These are phyloP conservation scores for Aporophyla lueneburgensis DNA, from an alignment of 2,888 invertebrate species.

Conservation along the genomic window DNA sequence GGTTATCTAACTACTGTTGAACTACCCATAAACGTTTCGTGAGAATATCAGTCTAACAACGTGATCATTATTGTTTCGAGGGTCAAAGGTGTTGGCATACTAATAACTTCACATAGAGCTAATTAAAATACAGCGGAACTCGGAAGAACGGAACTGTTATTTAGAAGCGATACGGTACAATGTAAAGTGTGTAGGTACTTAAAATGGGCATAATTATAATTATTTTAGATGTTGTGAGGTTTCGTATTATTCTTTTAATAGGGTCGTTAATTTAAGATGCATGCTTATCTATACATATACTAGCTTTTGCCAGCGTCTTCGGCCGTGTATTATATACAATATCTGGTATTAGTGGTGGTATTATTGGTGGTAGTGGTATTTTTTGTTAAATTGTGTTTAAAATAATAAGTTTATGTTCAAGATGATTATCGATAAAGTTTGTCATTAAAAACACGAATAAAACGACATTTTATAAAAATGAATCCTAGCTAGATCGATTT, in stretches of 20 bases:
- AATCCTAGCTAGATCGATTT: no score
- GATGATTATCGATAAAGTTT: no score
- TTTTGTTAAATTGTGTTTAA: no score
- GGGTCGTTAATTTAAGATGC: not conserved
- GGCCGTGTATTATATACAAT: no score
- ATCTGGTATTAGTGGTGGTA: no score
- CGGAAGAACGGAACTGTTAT: conserved; percentile 44
- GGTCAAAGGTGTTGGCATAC: conserved; percentile 74
- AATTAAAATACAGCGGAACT: conserved; percentile 54
- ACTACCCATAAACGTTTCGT: conserved; percentile 75
- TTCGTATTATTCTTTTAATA: not conserved
- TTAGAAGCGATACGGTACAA: not conserved
- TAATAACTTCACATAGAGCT: conserved; percentile 53
- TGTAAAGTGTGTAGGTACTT: not conserved
- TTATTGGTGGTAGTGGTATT: no score
- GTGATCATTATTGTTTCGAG: conserved; percentile 81
- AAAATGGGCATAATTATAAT: not conserved
- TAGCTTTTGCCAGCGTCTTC: no score
- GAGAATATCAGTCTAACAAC: conserved; percentile 81
- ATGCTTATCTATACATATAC: no score
- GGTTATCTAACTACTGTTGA: conserved; percentile 53
- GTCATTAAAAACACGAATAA: no score
- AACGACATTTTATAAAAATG: no score
- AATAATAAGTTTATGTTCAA: no score
- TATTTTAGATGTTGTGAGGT: not conserved